phyloP scores from a whole-genome alignment of 2,113 vertebrate genomes.

The Barnardius zonarius region DNA sequence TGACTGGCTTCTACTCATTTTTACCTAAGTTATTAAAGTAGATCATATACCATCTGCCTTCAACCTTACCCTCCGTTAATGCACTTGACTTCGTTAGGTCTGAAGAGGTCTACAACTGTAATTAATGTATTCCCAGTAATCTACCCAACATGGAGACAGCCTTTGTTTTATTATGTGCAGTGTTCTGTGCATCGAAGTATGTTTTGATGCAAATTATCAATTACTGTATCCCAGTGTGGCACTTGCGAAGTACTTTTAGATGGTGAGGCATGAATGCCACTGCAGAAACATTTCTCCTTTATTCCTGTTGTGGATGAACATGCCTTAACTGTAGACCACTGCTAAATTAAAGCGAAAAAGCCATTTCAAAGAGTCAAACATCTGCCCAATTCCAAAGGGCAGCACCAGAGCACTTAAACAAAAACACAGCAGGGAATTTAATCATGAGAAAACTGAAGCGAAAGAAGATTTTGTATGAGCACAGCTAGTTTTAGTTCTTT shows the following conservation, averaged over 20 bases:
- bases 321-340: not conserved
- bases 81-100: not conserved
- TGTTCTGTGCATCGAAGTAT: not conserved
- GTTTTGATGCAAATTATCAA: constrained; percentile 3
- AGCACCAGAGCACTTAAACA: constrained; percentile 41
- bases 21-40: not conserved
- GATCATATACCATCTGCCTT: constrained; percentile 12
- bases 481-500: constrained; percentile 48
- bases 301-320: not conserved
- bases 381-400: constrained; percentile 38
- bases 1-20: not conserved
- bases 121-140: constrained; percentile 42
- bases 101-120: constrained; percentile 10
- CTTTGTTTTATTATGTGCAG: constrained; percentile 11
- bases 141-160: not conserved
- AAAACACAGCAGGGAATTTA: constrained; percentile 58
- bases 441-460: constrained; percentile 48
- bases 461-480: constrained; percentile 42
- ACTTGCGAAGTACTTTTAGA: not conserved
- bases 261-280: not conserved
- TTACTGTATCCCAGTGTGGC: not conserved
- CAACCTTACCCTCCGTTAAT: not conserved
- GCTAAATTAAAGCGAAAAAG: not conserved
- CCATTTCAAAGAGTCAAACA: constrained; percentile 48
- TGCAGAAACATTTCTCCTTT: not conserved